Base-by-base conservation (phyloP, 2,888 invertebrate species). In the Erannis defoliaria region DNA sequence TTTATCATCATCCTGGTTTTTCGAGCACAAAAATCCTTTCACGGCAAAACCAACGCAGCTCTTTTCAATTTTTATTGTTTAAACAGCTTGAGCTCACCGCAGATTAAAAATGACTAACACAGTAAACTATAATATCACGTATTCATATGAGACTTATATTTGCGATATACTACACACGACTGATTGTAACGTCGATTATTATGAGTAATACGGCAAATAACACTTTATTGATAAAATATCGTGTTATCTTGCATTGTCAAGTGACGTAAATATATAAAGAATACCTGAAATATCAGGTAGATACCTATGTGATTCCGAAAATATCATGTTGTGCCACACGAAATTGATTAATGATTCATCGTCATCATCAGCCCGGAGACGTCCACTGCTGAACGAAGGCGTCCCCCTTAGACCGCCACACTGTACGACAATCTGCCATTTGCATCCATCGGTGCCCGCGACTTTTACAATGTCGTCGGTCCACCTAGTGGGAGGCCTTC, bases 91-190 rank as follows among this genome's bases (percentile, higher is more conserved):
- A n/a, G n/a, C n/a, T 26, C 26, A 26, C 26, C 14, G 26, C 43
- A 43, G n/a, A n/a, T 8, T 5, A 1, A 14, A 16, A 5, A 38
- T 50, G 38, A 38, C 16, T 38, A 50, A 50, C n/a, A 33, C 19
- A 33, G 46, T 31, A 33, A 46, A 31, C 12, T 14, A 12, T 5
- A 23, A 1, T 23, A 21, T 45, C 26, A 33, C 10, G n/a, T n/a
- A n/a, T n/a, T n/a, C n/a, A 21, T 35, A 2, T 45, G 43, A 46
- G 18, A 55, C 61, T 45, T 43, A 26, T 55, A 48, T 53, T 48
- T 46, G 46, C 62, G 26, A 58, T 49, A 45, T 38, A 26, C 38
- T 10, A 40, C 21, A 42, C 26, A 16, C 23, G 14, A 62, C 57
- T 57, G 57, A 45, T 50, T 14, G 23, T 21, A 37, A 55, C 46